phyloP scores from a whole-genome alignment of 2,113 vertebrate species.

The Nycticebus coucang region DNA sequence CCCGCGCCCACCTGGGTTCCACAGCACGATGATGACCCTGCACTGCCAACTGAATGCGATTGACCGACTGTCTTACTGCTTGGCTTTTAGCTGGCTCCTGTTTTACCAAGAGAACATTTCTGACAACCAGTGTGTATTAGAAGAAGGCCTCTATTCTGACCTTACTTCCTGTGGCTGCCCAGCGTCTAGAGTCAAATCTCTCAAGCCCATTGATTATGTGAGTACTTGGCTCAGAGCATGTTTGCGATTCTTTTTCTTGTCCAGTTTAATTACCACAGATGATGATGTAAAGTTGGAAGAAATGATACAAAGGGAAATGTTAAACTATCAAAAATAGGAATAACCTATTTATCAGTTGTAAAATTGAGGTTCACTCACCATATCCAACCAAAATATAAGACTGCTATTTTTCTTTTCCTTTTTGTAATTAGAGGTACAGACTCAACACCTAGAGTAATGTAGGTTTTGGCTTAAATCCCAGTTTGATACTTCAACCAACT shows the following conservation, averaged over 20 bases:
- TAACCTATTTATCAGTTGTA: background rate
- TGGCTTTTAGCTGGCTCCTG: constrained; percentile 90
- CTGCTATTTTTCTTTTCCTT: background rate
- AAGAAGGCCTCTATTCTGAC: constrained; percentile 90
- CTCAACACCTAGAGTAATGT: background rate
- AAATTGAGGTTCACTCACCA: constrained; percentile 1
- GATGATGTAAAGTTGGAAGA: background rate
- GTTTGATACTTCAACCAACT: background rate
- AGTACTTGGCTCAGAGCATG: constrained; percentile 72
- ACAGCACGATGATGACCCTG: background rate
- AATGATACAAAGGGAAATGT: background rate
- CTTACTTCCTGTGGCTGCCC: constrained; percentile 89
- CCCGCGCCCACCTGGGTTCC: background rate
- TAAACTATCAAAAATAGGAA: constrained; percentile 16
- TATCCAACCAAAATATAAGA: background rate
- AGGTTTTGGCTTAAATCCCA: background rate
- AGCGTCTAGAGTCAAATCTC: constrained; percentile 85
- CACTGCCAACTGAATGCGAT: constrained; percentile 67
- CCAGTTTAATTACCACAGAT: constrained; percentile 8
- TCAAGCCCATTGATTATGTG: constrained; percentile 91
- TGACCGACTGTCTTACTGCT: constrained; percentile 33
- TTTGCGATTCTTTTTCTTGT: constrained; percentile 47
- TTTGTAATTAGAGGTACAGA: background rate
- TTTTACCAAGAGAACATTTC: constrained; percentile 85
- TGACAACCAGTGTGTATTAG: constrained; percentile 89